Base-by-base conservation (phyloP, 2,797 vertebrate genomes). In the Paratrypauchen microcephalus region DNA sequence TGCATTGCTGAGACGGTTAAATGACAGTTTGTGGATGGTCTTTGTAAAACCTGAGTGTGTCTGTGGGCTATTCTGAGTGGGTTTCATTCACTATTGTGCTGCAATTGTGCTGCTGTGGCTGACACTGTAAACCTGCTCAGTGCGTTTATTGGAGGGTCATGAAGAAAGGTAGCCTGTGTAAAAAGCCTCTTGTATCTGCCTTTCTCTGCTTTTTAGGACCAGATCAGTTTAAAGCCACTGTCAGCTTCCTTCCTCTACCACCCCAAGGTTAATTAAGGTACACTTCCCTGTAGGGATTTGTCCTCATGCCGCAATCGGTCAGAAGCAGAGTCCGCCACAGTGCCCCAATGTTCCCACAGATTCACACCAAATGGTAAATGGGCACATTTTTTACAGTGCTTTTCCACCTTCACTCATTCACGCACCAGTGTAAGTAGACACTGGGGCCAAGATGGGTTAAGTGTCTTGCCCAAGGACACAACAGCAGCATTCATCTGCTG, bases 111-210 rank as follows among this genome's bases (percentile, higher is more conserved):
- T n/a, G 32, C n/a, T 23, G 32, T 36, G 55, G 32, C 23, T 71
- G 72, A 72, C 69, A 41, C 63, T 60, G 28, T 47, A 63, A 57
- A 30, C 48, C 71, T 56, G 18, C 36, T 45, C 57, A 18, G 45
- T 47, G 45, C 30, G 68, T 28, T 63, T 47, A 55, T 56, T 57
- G 65, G 47, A 61, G 45, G 65, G 54, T 61, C 58, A 41, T 60
- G 57, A 24, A 15, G 30, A 66, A 57, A 66, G 50, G 41, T 6
- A 0, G 21, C 59, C 56, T 77, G 26, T 26, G 9, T 52, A 71
- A 62, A 73, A 70, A 36, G 13, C 3, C 19, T 48, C 65, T 79
- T 71, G 66, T 61, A 77, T 77, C 54, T 19, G 24, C 0, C 23
- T 72, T 70, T 75, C 41, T 62, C 48, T 26, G 13, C 62, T 50